Conservation (phyloP, 2,888 invertebrate genomes). For the Lamellibrachia columna region DNA sequence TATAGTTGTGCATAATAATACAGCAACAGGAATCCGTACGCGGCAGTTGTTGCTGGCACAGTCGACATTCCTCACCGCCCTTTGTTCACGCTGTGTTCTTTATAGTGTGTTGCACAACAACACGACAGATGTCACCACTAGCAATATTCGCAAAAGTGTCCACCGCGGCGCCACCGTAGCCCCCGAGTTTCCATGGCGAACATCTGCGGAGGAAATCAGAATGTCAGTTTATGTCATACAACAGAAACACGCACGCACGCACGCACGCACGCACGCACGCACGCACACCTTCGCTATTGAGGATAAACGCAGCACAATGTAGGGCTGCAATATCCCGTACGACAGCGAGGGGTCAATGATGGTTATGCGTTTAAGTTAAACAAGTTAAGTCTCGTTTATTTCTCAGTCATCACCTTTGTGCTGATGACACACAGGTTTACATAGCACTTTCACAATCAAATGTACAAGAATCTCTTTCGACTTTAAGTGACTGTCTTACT, state of each 20-base stretch:
- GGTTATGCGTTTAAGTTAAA: neutral
- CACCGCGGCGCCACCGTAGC: constrained; percentile 9
- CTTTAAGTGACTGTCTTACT: too few relatives aligned
- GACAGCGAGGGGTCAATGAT: neutral
- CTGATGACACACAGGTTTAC: too few relatives aligned
- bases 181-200: neutral
- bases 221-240: neutral
- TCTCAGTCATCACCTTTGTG: too few relatives aligned
- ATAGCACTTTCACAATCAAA: too few relatives aligned
- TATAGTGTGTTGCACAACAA: neutral
- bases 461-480: too few relatives aligned
- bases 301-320: too few relatives aligned
- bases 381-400: neutral
- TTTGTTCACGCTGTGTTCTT: neutral
- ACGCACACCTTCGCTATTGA: neutral
- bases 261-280: neutral
- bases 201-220: neutral
- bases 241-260: too few relatives aligned
- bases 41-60: too few relatives aligned
- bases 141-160: neutral
- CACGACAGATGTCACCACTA: neutral
- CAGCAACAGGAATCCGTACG: too few relatives aligned
- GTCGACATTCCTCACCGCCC: neutral
- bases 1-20: too few relatives aligned
- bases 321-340: too few relatives aligned